These are phyloP conservation scores for Cyphomyrus discorhynchus DNA, from an alignment of 2,113 vertebrate species.

Conservation along the genomic window DNA sequence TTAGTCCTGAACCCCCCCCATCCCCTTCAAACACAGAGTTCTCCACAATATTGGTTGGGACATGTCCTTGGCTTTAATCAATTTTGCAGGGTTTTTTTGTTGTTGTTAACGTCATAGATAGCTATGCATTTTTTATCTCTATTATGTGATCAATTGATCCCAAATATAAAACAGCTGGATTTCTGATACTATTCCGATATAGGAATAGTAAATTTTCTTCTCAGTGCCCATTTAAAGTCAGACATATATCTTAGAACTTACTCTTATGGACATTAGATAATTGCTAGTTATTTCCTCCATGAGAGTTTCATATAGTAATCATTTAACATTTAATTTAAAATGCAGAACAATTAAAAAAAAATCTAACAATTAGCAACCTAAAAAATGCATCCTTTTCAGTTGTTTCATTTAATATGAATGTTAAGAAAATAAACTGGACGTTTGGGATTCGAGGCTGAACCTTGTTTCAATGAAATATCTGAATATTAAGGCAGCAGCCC, in stretches of 20 bases:
- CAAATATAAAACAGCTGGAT: background rate
- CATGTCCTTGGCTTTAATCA: background rate
- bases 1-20: background rate
- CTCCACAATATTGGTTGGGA: background rate
- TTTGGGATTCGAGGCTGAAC: background rate
- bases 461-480: background rate
- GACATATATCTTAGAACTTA: background rate
- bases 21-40: background rate
- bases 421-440: background rate
- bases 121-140: background rate
- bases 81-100: background rate
- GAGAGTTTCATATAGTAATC: background rate
- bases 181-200: background rate
- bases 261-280: background rate
- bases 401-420: background rate
- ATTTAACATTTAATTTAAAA: background rate
- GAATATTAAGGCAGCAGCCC: background rate
- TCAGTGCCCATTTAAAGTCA: background rate
- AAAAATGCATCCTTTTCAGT: background rate
- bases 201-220: background rate
- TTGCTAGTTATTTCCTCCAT: background rate
- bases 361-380: background rate
- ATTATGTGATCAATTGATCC: background rate
- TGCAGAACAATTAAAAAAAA: background rate
- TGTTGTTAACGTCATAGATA: background rate